phyloP scores from a whole-genome alignment of 2,888 invertebrate genomes.

The Argynnis bischoffii region DNA sequence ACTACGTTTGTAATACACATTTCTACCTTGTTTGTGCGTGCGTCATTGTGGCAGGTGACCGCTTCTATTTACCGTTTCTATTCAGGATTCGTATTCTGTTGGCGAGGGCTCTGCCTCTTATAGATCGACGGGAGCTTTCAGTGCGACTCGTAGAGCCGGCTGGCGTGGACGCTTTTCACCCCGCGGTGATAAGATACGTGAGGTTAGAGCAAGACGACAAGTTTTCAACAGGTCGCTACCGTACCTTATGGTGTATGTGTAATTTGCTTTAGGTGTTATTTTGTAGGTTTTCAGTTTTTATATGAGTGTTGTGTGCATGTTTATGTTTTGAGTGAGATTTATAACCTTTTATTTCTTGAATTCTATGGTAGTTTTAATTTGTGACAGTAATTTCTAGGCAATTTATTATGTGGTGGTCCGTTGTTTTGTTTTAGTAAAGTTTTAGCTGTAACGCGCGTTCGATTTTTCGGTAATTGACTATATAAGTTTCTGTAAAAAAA shows the following conservation, averaged over 20 bases:
- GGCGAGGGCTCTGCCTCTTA: constrained; percentile 64
- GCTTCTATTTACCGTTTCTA: constrained; percentile 74
- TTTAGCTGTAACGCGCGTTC: too few species aligned
- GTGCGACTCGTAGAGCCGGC: constrained; percentile 69
- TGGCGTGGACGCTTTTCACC: constrained; percentile 66
- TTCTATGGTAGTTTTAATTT: too few species aligned
- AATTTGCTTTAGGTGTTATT: constrained; percentile 23
- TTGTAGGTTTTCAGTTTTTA: too few species aligned
- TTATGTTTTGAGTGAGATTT: too few species aligned
- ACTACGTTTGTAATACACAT: background rate
- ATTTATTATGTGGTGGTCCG: too few species aligned
- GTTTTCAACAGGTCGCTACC: constrained; percentile 80
- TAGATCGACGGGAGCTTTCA: constrained; percentile 70
- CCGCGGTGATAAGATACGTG: constrained; percentile 42
- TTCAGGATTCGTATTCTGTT: constrained; percentile 59
- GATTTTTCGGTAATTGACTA: too few species aligned
- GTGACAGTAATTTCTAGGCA: too few species aligned
- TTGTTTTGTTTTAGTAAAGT: too few species aligned
- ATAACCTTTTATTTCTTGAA: too few species aligned
- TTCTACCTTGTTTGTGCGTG: constrained; percentile 16
- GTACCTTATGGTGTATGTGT: constrained; percentile 73
- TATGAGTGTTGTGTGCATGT: too few species aligned
- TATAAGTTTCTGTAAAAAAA: too few species aligned
- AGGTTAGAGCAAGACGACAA: constrained; percentile 63
- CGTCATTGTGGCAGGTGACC: constrained; percentile 57